Evolutionary conservation across 2,888 invertebrate genomes (phyloP).

Genomic region (Drosophila tanythrix): DNA sequence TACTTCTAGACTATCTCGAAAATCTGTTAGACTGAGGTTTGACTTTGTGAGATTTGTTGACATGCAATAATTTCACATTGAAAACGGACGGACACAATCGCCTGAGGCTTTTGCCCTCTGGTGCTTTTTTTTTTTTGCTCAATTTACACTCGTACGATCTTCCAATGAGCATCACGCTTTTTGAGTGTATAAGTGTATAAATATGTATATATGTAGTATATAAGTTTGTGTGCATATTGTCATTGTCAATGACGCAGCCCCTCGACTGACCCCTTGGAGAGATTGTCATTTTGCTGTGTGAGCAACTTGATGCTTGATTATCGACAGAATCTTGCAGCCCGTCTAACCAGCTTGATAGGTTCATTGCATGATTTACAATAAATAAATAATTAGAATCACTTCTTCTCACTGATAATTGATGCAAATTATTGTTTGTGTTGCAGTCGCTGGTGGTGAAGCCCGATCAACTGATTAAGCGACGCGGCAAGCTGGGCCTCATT

Average conservation of each 20-base stretch:
- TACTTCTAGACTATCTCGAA: background rate
- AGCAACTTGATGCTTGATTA: conserved; percentile 25
- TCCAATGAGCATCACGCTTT: conserved; percentile 49
- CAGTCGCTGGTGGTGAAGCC: conserved; percentile 98
- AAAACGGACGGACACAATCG: conserved; percentile 31
- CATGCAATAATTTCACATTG: conserved; percentile 45
- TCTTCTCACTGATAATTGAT: conserved; percentile 4
- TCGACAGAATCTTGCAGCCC: conserved; percentile 42
- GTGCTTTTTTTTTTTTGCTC: conserved; percentile 34
- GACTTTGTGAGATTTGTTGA: conserved; percentile 25
- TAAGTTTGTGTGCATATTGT: conserved; percentile 49
- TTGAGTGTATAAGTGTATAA: conserved; percentile 11
- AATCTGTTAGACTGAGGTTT: background rate
- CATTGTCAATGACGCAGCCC: conserved; percentile 72
- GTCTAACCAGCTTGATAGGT: conserved; percentile 11
- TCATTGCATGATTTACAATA: conserved; percentile 37
- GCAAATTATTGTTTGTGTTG: conserved; percentile 44
- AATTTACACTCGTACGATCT: conserved; percentile 75
- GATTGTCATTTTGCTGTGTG: conserved; percentile 36
- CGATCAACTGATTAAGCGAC: conserved; percentile 98
- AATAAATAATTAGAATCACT: conserved; percentile 24
- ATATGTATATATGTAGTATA: conserved; percentile 13
- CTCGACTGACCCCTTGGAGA: conserved; percentile 58
- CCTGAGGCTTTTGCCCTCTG: conserved; percentile 52
- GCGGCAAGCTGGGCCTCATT: conserved; percentile 98